phyloP scores from a whole-genome alignment of 2,113 vertebrate genomes.

The Chrysemys picta region DNA sequence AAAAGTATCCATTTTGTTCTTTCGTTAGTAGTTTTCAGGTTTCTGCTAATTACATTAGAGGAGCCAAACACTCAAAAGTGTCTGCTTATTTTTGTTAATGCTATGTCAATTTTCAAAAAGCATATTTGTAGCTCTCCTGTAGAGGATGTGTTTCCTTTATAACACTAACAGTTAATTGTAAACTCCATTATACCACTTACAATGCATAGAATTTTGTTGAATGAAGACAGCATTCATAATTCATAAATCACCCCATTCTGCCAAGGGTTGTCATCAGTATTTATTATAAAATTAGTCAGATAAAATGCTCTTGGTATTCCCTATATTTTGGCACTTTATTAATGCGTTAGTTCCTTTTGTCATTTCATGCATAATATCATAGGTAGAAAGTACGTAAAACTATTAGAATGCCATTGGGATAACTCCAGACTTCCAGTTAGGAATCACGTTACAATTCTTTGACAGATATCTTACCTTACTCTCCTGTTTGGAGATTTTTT shows the following conservation, averaged over 20 bases:
- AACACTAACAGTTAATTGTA: slow-evolving; percentile 80
- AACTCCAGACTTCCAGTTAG: neutral
- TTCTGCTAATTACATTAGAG: slow-evolving; percentile 51
- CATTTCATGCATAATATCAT: slow-evolving; percentile 57
- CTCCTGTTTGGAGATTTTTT: slow-evolving; percentile 3
- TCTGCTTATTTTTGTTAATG: slow-evolving; percentile 38
- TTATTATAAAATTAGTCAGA: slow-evolving; percentile 61
- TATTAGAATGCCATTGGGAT: slow-evolving; percentile 58
- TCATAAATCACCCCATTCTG: slow-evolving; percentile 65
- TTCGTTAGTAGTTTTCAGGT: slow-evolving; percentile 45
- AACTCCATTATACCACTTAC: slow-evolving; percentile 75
- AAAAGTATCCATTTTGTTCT: slow-evolving; percentile 56
- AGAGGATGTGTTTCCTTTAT: slow-evolving; percentile 68
- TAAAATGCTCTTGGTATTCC: slow-evolving; percentile 74
- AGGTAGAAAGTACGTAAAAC: slow-evolving; percentile 62
- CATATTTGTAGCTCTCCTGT: slow-evolving; percentile 74
- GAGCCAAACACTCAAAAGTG: neutral
- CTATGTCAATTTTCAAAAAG: slow-evolving; percentile 74
- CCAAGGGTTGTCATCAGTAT: slow-evolving; percentile 60
- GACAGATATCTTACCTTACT: neutral
- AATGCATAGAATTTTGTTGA: slow-evolving; percentile 75
- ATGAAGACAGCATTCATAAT: slow-evolving; percentile 71
- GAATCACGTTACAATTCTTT: neutral
- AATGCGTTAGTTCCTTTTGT: slow-evolving; percentile 60
- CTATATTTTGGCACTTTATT: slow-evolving; percentile 73